Base-by-base conservation (phyloP, 2,113 vertebrate species). In the Peromyscus californicus region DNA sequence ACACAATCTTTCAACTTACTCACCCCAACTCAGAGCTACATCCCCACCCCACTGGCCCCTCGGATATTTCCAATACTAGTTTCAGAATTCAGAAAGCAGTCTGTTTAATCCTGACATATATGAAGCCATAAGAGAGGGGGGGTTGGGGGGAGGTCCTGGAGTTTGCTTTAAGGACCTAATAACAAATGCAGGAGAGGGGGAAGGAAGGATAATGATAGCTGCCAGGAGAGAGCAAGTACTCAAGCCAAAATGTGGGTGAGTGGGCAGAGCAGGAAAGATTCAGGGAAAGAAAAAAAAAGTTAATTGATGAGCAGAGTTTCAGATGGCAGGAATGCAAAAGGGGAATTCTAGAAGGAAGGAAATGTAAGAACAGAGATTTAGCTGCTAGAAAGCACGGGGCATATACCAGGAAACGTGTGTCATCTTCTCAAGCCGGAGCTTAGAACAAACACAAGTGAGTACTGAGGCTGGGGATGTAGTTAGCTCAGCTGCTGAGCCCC, bases 341-440 rank as follows among this genome's bases (percentile, higher is more conserved):
- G 91, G 79, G 91, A 88, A 89, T 87, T 96, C 92, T 93, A 91
- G 69, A 79, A 0, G 6, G 80, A 84, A 90, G 69, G 79, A 93
- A 83, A 65, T 36, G 11, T 19, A 16, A 36, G 87, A 79, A 6
- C 57, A 29, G 65, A 88, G 39, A 2, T 1, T 59, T 19, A 13
- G 11, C 33, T 11, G 3, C 31, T 42, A 31, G 88, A 91, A 96
- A 95, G 26, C 48, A 69, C 17, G 6, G 31, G 29, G 29, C 6
- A 36, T 22, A 42, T 4, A 5, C 42, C 80, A 80, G 86, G 51
- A 96, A 83, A 69, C 2, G 29, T 61, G 39, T 42, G 42, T 45
- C 76, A 2, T 61, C 45, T 39, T 57, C 36, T 79, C 7, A 26
- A 17, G 39, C 3, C 11, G 2, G 39, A 54, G 2, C 29, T 57